Evolutionary conservation across 2,888 invertebrate species (phyloP), one percentile per base, ranked within the genome.

Genomic region (Acutogordius australiensis): DNA sequence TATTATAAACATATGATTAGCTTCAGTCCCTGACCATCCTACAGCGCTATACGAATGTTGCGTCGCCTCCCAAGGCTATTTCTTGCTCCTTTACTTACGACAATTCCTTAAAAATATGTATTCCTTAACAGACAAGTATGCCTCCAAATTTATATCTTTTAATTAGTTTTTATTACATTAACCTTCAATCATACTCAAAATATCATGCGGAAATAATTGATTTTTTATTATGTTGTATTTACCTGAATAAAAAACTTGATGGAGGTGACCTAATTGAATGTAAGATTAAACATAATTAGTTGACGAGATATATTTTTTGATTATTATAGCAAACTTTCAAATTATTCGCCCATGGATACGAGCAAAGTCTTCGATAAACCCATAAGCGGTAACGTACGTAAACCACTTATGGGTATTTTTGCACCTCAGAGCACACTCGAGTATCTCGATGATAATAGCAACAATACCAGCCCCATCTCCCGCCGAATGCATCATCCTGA

Each of bases 21-120:
- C 63, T 1, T 67, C 70, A 56, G 64, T 94, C 68, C 91, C 91
- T 30, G 78, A 77, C 60, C 78, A 82, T 72, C 81, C 83, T 64
- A 77, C 77, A 21, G 78, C 81, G 65, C 76, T 94, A 63, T 80
- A 82, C 65, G 82, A 84, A 68, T 83, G 86, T 70, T 81, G 91
- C 69, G 82, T 80, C 56, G 82, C 86, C 60, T 86, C 88, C 63
- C 88, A 94, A 74, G 91, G 91, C 64, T 94, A 91, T 70, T 78
- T 91, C 68, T 76, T 97, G 61, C 77, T 97, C 62, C 76, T 97
- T 45, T 82, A 85, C 70, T 77, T 97, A 63, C 87, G 94, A 68
- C 86, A 91, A 67, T 91, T 91, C 71, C 76, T 97, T 63, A 94
- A 94, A 73, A 87, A 90, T 68, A 79, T 87, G 67, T 97, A 90